A percentile compares a stretch with the other conserved stretches of the same genome.
phyloP scores from a whole-genome alignment of 2,113 vertebrate species.

The Solea solea region DNA sequence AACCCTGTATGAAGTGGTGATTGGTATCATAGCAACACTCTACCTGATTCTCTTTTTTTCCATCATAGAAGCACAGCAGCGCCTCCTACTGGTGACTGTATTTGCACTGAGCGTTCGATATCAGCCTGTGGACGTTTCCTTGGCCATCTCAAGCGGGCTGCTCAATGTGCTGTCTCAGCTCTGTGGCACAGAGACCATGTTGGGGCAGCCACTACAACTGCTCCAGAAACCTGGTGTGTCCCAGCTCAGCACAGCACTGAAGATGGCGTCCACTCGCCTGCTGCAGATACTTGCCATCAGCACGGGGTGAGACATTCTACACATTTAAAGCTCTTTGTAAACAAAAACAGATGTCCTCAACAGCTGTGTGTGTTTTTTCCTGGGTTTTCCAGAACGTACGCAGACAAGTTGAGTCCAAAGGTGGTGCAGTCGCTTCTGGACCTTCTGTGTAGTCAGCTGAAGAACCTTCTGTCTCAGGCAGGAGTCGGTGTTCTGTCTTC shows the following conservation, averaged over 20 bases:
- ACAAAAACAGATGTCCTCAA: background rate
- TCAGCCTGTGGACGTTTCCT: constrained; percentile 95
- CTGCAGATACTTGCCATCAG: constrained; percentile 98
- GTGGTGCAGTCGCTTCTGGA: constrained; percentile 96
- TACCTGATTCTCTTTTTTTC: background rate
- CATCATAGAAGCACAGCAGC: constrained; percentile 91
- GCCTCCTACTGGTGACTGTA: constrained; percentile 95
- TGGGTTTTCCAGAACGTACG: constrained; percentile 86
- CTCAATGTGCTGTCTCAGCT: constrained; percentile 94
- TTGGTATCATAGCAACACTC: no score
- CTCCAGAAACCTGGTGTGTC: constrained; percentile 93
- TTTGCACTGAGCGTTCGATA: constrained; percentile 97
- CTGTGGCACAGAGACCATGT: constrained; percentile 95
- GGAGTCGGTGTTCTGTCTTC: constrained; percentile 86
- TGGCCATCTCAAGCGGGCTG: constrained; percentile 96
- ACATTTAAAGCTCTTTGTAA: background rate
- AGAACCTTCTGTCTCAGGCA: constrained; percentile 93
- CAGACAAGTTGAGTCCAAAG: constrained; percentile 94
- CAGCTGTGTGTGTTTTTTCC: background rate
- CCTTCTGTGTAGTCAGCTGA: constrained; percentile 95
- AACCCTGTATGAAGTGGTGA: no score
- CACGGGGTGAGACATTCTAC: constrained; percentile 86
- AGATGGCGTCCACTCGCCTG: constrained; percentile 95
- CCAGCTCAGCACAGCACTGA: constrained; percentile 95
- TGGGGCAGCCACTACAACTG: constrained; percentile 93